Percentiles rank a stretch among this genome's conserved stretches.
Conservation (phyloP, 2,113 vertebrate genomes). For the Saccopteryx leptura region DNA sequence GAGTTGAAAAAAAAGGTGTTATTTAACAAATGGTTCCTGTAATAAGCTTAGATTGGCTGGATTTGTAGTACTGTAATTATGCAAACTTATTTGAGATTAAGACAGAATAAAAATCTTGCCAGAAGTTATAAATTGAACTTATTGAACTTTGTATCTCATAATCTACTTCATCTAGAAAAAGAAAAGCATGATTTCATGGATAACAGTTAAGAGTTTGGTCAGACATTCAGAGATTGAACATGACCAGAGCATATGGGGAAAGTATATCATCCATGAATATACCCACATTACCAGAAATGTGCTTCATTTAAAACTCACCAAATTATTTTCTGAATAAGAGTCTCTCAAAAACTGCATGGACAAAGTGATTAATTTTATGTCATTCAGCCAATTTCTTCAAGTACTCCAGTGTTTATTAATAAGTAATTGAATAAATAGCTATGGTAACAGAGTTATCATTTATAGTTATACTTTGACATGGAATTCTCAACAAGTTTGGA, state of each 20-base stretch:
- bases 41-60: neutral
- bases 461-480: neutral
- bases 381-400: neutral
- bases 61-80: neutral
- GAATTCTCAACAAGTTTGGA: neutral
- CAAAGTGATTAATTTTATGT: neutral
- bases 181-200: neutral
- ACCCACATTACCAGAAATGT: neutral
- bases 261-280: neutral
- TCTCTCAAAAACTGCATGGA: neutral
- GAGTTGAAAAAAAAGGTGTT: neutral
- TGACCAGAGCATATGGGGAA: neutral
- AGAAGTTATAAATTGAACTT: neutral
- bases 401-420: neutral
- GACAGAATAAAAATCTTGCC: neutral
- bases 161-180: neutral
- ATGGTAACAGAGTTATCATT: neutral
- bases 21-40: neutral
- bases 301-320: neutral
- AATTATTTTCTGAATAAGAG: neutral
- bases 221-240: neutral
- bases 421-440: neutral
- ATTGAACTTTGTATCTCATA: neutral
- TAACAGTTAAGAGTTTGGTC: neutral
- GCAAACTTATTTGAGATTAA: neutral